A percentile compares a stretch with the other conserved stretches of the same genome.
Evolutionary conservation across 2,113 vertebrate genomes (phyloP).

Genomic region (Henicopernis longicauda): DNA sequence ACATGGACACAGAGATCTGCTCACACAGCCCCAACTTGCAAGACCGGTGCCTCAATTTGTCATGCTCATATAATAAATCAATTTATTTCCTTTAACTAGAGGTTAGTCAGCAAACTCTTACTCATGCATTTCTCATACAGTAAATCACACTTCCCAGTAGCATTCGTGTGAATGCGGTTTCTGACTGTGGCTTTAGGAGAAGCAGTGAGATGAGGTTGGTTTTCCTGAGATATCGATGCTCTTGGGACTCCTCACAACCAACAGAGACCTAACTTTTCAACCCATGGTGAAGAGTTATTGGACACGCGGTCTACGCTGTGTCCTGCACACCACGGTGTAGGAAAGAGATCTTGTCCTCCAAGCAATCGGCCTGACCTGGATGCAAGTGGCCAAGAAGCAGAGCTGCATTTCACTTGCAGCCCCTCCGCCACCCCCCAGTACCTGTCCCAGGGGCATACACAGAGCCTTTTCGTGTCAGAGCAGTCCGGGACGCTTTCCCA

Average conservation of each 20-base stretch:
- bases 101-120: conserved; percentile 47
- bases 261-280: background rate
- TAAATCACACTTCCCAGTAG: background rate
- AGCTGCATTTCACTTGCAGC: background rate
- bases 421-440: background rate
- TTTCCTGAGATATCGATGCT: background rate
- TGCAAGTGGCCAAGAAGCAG: background rate
- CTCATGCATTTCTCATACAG: background rate
- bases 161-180: background rate
- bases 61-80: background rate
- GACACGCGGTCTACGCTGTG: accelerated
- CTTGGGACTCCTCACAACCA: background rate
- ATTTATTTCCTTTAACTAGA: background rate
- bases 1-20: background rate
- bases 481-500: background rate
- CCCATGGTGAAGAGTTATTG: background rate
- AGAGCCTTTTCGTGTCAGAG: background rate
- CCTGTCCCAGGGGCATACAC: accelerated
- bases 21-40: conserved; percentile 6
- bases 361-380: background rate
- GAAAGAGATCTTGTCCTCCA: background rate
- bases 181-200: background rate
- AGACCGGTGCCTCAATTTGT: conserved; percentile 38
- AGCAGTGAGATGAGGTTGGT: background rate
- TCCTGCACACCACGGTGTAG: accelerated